A percentile compares a stretch with the other conserved stretches of the same genome.
phyloP scores from a whole-genome alignment of 2,888 invertebrate species.

The Andrena camellia region DNA sequence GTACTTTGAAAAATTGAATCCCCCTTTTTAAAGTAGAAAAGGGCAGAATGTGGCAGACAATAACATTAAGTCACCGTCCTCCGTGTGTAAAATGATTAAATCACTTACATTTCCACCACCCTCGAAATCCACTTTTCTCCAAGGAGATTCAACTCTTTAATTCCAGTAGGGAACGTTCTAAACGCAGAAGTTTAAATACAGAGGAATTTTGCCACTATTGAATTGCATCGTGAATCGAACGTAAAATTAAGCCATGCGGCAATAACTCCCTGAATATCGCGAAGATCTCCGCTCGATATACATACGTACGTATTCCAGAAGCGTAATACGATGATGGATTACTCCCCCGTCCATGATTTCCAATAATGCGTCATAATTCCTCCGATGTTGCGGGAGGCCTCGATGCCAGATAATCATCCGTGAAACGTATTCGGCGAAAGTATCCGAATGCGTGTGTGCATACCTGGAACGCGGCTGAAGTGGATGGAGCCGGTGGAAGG shows the following conservation, averaged over 20 bases:
- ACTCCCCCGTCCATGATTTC: constrained; percentile 20
- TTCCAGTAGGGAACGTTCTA: neutral
- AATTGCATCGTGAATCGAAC: neutral
- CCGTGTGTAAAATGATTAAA: too few species aligned
- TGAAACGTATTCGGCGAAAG: constrained; percentile 24
- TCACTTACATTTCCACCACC: too few species aligned
- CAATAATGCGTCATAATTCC: constrained; percentile 50
- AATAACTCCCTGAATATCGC: constrained; percentile 9
- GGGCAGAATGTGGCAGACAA: too few species aligned
- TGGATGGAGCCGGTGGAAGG: neutral
- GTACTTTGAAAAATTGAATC: neutral
- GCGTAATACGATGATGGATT: constrained; percentile 39
- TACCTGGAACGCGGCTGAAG: neutral
- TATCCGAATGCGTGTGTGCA: constrained; percentile 24
- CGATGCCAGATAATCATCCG: constrained; percentile 15
- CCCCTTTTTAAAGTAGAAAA: too few species aligned
- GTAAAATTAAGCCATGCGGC: neutral
- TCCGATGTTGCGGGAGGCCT: neutral
- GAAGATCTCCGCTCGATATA: neutral
- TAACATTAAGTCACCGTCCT: too few species aligned
- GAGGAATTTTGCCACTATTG: neutral
- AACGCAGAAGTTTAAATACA: neutral
- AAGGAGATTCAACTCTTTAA: too few species aligned
- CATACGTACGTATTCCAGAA: neutral
- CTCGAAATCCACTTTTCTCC: too few species aligned